phyloP scores from a whole-genome alignment of 2,797 vertebrate species.

The Gallirallus australis region DNA sequence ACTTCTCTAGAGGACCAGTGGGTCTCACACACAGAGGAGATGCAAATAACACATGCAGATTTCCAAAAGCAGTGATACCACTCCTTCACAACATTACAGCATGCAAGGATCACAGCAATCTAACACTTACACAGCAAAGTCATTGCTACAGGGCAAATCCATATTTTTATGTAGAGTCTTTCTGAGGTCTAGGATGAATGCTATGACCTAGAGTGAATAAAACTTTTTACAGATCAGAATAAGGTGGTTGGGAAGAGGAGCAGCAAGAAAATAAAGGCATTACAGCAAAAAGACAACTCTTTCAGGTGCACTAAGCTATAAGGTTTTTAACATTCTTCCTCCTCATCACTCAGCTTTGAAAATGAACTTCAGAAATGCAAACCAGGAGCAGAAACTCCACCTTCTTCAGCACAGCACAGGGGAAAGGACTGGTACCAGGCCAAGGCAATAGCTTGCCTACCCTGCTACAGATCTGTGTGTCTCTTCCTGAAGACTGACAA shows the following conservation, averaged over 20 bases:
- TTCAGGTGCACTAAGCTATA: not conserved
- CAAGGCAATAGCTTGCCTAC: not conserved
- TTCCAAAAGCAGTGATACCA: conserved; percentile 1
- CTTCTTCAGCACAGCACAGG: conserved; percentile 8
- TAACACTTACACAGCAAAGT: conserved; percentile 20
- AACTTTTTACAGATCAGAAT: conserved; percentile 27
- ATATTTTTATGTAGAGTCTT: conserved; percentile 17
- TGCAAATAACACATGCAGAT: not conserved
- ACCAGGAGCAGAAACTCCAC: conserved; percentile 9
- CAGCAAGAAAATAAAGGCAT: not conserved
- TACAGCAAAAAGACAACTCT: not conserved
- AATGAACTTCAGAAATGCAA: conserved; percentile 37
- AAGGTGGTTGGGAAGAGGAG: not conserved
- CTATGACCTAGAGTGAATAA: conserved; percentile 14
- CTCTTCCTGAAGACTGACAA: not conserved
- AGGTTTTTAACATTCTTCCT: not conserved
- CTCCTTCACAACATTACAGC: not conserved
- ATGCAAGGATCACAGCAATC: conserved; percentile 24
- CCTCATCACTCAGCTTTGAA: conserved; percentile 26
- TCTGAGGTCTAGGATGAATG: conserved; percentile 54
- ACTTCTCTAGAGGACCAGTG: not conserved
- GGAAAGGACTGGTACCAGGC: not conserved
- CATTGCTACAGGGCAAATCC: conserved; percentile 19
- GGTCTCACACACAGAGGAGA: not conserved
- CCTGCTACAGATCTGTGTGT: not conserved